Base-by-base conservation (phyloP, 2,797 vertebrate genomes). In the Acrocephalus scirpaceus region DNA sequence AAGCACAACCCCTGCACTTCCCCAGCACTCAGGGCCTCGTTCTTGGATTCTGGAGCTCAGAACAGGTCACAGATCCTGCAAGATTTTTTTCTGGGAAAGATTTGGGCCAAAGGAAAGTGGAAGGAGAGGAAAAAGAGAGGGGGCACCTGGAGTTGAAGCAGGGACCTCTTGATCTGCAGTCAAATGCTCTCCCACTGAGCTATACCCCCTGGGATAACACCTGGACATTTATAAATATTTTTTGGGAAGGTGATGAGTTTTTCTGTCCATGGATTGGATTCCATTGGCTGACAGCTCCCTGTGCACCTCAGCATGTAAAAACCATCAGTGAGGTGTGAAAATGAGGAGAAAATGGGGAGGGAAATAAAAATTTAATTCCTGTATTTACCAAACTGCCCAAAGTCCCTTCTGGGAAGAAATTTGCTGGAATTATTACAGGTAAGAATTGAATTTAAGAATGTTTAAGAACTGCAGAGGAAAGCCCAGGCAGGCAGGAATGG, bases 81-180 rank as follows among this genome's bases (percentile, higher is more conserved):
- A 40, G 40, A 40, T 40, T 40, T 40, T 40, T 40, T 40, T 40
- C 40, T 40, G 11, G 11, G 40, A 40, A 40, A 40, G 40, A 40
- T 40, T 30, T 53, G 17, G 17, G 29, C 17, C 19, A 20, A 53
- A 30, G 51, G 11, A 30, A 53, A 11, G 45, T 45, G 45, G 45
- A 45, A 45, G 45, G 45, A 40, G 11, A 15, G 40, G 11, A 40
- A 19, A 45, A 19, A 45, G 45, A 47, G 0, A 90, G 88, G 88
- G 88, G 81, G 88, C 81, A 90, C 88, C 88, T 67, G 88, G 88
- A 90, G 81, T 90, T 85, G 88, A 90, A 90, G 74, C 81, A 61
- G 88, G 88, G 88, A 97, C 97, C 95, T 94, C 95, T 97, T 96
- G 96, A 97, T 97, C 96, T 97, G 95, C 96, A 97, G 96, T 97